Evolutionary conservation across 2,888 invertebrate species (phyloP).

Genomic region (Augochlorella aurata): DNA sequence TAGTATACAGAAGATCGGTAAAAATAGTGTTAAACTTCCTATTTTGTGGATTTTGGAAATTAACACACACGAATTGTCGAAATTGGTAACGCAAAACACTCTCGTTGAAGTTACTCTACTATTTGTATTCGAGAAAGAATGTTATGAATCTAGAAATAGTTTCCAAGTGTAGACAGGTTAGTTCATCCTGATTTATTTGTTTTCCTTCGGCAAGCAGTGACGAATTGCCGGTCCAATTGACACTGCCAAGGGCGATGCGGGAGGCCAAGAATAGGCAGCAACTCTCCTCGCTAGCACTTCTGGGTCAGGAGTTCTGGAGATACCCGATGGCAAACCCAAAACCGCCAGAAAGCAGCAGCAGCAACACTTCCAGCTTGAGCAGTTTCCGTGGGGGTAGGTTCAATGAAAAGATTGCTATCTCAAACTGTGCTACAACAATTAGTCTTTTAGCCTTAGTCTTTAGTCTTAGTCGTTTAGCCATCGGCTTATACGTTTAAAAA

Average conservation of each 20-base stretch:
- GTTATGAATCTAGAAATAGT: neutral
- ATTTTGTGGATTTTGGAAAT: too few relatives aligned
- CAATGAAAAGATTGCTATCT: neutral
- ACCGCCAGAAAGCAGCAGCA: conserved; percentile 82
- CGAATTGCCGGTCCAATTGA: conserved; percentile 95
- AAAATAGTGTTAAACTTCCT: too few relatives aligned
- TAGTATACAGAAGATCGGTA: too few relatives aligned
- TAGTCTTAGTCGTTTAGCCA: too few relatives aligned
- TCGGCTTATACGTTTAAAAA: too few relatives aligned
- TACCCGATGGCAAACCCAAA: conserved; percentile 91
- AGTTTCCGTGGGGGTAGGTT: conserved; percentile 84
- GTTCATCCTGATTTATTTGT: conserved; percentile 47
- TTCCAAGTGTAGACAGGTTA: conserved; percentile 15
- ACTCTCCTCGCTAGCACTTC: conserved; percentile 92
- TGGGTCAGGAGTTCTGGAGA: conserved; percentile 94
- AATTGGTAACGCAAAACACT: too few relatives aligned
- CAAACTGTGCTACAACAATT: neutral
- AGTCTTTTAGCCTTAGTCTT: too few relatives aligned
- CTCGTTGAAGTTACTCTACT: too few relatives aligned
- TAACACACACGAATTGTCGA: too few relatives aligned
- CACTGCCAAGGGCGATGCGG: conserved; percentile 91
- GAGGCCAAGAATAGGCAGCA: conserved; percentile 95
- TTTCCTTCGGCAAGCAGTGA: conserved; percentile 86
- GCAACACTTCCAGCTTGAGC: conserved; percentile 88
- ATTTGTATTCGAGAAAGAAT: too few relatives aligned